Conservation (phyloP, 2,113 vertebrate species). For the Cololabis saira region DNA sequence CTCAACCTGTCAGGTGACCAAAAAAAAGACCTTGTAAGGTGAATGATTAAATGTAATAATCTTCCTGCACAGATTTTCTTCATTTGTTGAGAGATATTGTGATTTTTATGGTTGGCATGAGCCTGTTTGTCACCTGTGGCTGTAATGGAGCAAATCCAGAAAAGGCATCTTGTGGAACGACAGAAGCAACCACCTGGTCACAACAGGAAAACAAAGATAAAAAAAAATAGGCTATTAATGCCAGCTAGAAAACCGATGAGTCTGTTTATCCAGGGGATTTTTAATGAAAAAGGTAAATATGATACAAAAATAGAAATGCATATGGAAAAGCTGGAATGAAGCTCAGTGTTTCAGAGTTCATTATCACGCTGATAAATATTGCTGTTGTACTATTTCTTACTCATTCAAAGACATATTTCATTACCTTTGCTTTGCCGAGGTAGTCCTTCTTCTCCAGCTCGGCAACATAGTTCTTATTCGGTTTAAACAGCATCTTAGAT, state of each 20-base stretch:
- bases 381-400: neutral
- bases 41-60: too few species aligned
- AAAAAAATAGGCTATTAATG: neutral
- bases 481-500: conserved; percentile 86
- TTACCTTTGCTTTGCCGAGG: conserved; percentile 94
- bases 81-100: neutral
- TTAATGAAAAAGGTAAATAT: neutral
- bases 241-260: neutral
- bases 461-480: conserved; percentile 94
- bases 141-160: conserved; percentile 95
- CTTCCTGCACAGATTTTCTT: neutral
- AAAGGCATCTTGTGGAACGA: conserved; percentile 90
- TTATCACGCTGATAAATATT: too few species aligned
- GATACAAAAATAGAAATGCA: neutral
- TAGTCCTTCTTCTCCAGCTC: conserved; percentile 97
- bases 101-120: neutral
- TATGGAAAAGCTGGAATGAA: neutral
- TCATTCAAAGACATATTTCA: neutral
- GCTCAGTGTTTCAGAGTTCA: too few species aligned
- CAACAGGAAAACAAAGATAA: neutral
- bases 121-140: conserved; percentile 84
- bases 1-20: conserved; percentile 62
- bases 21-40: too few species aligned
- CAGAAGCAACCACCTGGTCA: conserved; percentile 91
- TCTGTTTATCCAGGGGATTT: neutral